Conservation (phyloP, 1,140 invertebrate genomes). For the Littorina saxatilis region DNA sequence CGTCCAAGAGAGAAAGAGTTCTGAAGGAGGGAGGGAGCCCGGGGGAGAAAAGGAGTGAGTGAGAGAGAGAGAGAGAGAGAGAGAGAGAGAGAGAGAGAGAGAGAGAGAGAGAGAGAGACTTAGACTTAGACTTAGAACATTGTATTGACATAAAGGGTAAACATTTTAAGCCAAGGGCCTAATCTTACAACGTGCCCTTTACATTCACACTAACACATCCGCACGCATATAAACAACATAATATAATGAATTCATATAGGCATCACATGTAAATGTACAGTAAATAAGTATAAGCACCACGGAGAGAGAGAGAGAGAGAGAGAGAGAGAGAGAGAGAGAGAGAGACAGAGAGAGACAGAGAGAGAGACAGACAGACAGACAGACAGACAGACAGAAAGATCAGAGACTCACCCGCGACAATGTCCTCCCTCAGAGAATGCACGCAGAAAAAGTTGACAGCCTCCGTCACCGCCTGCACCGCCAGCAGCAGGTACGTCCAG, state of each 20-base stretch:
- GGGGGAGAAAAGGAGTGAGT: too few relatives aligned
- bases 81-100: background rate
- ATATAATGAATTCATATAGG: too few relatives aligned
- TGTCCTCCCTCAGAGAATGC: conserved; percentile 48
- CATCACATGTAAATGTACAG: too few relatives aligned
- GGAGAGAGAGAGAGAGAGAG: background rate
- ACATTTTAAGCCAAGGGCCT: too few relatives aligned
- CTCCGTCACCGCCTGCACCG: conserved; percentile 54
- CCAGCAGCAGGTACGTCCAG: conserved; percentile 62
- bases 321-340: conserved; percentile 22
- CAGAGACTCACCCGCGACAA: conserved; percentile 48
- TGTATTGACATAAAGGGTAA: too few relatives aligned
- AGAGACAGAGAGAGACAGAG: conserved; percentile 29
- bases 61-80: conserved; percentile 23
- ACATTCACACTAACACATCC: too few relatives aligned
- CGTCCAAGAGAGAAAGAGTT: too few relatives aligned
- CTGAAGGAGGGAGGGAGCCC: background rate
- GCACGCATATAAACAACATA: too few relatives aligned
- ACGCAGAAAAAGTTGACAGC: conserved; percentile 44
- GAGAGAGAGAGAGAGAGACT: too few relatives aligned
- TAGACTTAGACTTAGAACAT: too few relatives aligned
- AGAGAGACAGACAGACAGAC: conserved; percentile 42
- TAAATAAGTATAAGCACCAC: too few relatives aligned
- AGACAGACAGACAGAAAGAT: background rate
- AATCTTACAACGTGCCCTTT: too few relatives aligned